Base-by-base conservation (phyloP, 2,888 invertebrate genomes). In the Drosophila algonquin region DNA sequence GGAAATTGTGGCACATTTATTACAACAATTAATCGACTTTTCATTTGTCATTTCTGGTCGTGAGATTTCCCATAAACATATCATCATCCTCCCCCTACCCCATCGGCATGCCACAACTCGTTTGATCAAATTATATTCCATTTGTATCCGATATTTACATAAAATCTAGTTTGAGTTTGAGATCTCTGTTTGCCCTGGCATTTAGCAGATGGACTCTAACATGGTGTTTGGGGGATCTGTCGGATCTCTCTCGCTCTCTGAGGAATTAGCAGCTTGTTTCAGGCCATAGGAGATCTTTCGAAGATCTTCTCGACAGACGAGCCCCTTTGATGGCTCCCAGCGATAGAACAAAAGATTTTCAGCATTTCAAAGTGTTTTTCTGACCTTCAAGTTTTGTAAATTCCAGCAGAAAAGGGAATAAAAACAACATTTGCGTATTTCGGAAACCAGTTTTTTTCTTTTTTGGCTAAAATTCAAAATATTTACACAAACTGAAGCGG, bases 81-180 rank as follows among this genome's bases (percentile, higher is more conserved):
- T 72, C 58, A 55, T 21, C 35, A 14, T 5, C 3, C 21, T 21
- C 1, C 35, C 35, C 14, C 12, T 0, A 4, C 12, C 35, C 14
- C 44, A 55, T n/a, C 24, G 27, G 27, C 27, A n/a, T 9, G 27
- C 50, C 50, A n/a, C 68, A 60, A 68, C 59, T 53, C 30, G 59
- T 59, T 68, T 60, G 44, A 44, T 35, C 40, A n/a, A 40, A 7
- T 40, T 40, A 40, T 40, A 40, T 14, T 53, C 35, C 21, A 55
- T 52, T 46, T 44, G 30, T 24, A 18, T 51, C 47, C 56, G 63
- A 57, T 55, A 70, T 77, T 80, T 70, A 56, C 69, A 58, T 75
- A 70, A 64, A 81, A 73, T 80, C 76, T 81, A 81, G 82, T 80
- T 81, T 64, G 67, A n/a, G 46, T 18, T 18, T 32, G 47, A 40